Evolutionary conservation across 2,797 vertebrate genomes (phyloP).

Genomic region (Champsocephalus gunnari): DNA sequence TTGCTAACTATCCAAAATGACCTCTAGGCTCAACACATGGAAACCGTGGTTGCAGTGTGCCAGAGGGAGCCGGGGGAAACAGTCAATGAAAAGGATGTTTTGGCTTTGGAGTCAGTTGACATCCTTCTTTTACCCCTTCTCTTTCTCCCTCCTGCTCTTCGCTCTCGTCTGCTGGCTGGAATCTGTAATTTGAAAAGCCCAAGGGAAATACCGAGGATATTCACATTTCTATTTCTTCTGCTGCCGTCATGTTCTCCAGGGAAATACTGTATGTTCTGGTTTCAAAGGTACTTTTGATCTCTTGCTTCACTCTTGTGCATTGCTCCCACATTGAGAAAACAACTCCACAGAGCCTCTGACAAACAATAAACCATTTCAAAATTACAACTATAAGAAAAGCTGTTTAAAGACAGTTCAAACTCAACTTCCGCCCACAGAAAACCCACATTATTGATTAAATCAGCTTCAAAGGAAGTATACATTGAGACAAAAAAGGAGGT

Average conservation of each 20-base stretch:
- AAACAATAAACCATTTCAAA: conserved; percentile 18
- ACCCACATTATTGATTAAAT: not conserved
- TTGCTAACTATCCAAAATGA: conserved; percentile 46
- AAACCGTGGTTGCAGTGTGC: conserved; percentile 66
- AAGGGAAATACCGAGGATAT: conserved; percentile 79
- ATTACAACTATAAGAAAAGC: not conserved
- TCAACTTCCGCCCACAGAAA: conserved; percentile 6
- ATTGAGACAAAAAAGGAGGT: conserved; percentile 42
- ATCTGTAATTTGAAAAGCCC: conserved; percentile 84
- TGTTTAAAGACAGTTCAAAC: conserved; percentile 15
- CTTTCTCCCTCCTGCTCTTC: conserved; percentile 36
- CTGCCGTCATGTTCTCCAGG: conserved; percentile 75
- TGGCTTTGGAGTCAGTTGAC: conserved; percentile 64
- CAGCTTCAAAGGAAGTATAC: conserved; percentile 8
- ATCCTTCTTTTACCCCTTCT: conserved; percentile 59
- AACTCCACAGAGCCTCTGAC: conserved; percentile 29
- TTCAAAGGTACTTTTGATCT: conserved; percentile 70
- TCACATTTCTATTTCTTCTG: conserved; percentile 75
- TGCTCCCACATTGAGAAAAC: conserved; percentile 18
- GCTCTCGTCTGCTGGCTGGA: conserved; percentile 62
- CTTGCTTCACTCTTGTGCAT: not conserved
- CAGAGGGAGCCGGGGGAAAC: conserved; percentile 43
- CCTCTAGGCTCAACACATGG: conserved; percentile 65
- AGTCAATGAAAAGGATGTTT: conserved; percentile 72
- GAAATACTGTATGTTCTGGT: conserved; percentile 67